These are phyloP conservation scores for Cheilosia vulpina DNA, from an alignment of 2,888 invertebrate genomes.

Conservation along the genomic window DNA sequence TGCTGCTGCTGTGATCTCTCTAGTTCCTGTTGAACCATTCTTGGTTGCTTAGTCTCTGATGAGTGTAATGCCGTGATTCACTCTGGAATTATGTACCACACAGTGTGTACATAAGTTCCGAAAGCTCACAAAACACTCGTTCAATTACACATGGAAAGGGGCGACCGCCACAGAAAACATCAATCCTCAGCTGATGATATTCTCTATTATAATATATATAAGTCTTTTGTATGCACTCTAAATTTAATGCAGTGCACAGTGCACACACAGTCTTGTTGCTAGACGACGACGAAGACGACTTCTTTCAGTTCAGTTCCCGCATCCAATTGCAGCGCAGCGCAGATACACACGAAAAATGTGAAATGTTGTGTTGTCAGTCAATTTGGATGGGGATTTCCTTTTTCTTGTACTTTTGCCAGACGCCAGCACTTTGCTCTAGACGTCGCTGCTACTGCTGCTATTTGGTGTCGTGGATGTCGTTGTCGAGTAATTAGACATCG, in stretches of 20 bases:
- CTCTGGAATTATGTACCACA: slow-evolving; percentile 55
- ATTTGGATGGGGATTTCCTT: slow-evolving; percentile 67
- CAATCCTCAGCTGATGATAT: slow-evolving; percentile 39
- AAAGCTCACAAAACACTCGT: slow-evolving; percentile 44
- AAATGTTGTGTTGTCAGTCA: slow-evolving; percentile 71
- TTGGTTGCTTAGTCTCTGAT: slow-evolving; percentile 59
- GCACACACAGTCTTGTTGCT: slow-evolving; percentile 38
- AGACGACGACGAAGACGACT: slow-evolving; percentile 15
- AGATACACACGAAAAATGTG: slow-evolving; percentile 31
- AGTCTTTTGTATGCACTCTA: slow-evolving; percentile 47
- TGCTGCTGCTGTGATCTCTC: slow-evolving; percentile 69
- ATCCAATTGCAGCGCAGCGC: slow-evolving; percentile 39
- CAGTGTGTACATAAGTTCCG: slow-evolving; percentile 30
- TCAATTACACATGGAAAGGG: slow-evolving; percentile 30
- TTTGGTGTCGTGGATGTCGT: slow-evolving; percentile 73
- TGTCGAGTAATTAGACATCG: slow-evolving; percentile 76
- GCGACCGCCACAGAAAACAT: slow-evolving; percentile 26
- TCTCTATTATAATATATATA: background rate
- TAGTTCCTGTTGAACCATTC: slow-evolving; percentile 77
- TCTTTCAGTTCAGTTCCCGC: slow-evolving; percentile 40
- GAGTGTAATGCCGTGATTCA: slow-evolving; percentile 64
- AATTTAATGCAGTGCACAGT: slow-evolving; percentile 25
- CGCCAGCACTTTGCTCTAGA: slow-evolving; percentile 57
- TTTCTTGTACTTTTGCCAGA: slow-evolving; percentile 56
- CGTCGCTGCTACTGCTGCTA: slow-evolving; percentile 29